Evolutionary conservation across 2,888 invertebrate species (phyloP), one percentile per base, ranked within the genome.

Genomic region (Xiphydria camelus): DNA sequence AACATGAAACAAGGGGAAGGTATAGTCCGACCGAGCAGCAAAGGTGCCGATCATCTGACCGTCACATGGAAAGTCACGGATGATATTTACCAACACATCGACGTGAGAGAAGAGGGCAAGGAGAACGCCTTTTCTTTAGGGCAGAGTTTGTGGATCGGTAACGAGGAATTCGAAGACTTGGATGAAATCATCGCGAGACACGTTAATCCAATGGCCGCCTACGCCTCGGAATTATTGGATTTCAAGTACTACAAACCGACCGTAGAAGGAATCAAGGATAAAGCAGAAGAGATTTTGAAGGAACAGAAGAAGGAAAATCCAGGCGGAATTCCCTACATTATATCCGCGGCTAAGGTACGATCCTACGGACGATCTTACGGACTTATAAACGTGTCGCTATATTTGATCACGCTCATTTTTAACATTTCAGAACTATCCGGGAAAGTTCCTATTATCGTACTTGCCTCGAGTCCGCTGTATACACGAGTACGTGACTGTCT

Each of bases 61-160:
- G 94, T 96, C 1, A 98, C 98, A 0, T 99, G 99, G 99, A 99
- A 99, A 77, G 95, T 99, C 1, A 84, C 91, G 0, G 92, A 96
- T 36, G 88, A 88, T 17, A 89, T 99, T 57, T 91, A 91, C 69
- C 96, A 97, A 72, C 98, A 99, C 70, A 94, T 99, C 47, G 97
- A 97, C 71, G 88, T 99, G 0, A 82, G 88, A 35, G 99, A 99
- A 76, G 91, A 95, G 70, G 94, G 94, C 9, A 99, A 99, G 78
- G 91, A 93, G 68, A 97, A 98, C 72, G 89, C 91, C 0, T 99
- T 97, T 73, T 94, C 95, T 42, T 79, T 99, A 57, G 98, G 98
- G 39, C 85, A 85, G 64, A 82, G 81, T 69, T 80, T 98, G 7
- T 89, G 88, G 86, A 98, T 98, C 61, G 88, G 87, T 22, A 86